Evolutionary conservation across 2,888 invertebrate genomes (phyloP).

Genomic region (Sphinx pinastri): DNA sequence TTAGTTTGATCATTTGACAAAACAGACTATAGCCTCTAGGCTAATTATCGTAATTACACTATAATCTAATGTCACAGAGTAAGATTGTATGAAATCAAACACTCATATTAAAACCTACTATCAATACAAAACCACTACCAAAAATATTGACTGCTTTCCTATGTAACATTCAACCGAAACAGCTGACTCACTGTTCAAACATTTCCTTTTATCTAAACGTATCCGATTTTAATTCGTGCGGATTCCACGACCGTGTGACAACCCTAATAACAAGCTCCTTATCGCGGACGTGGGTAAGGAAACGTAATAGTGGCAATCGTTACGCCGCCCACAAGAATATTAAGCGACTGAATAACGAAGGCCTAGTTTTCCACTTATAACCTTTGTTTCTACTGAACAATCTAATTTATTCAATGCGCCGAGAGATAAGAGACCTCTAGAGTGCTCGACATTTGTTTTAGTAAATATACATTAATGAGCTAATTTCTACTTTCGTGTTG

Average conservation of each 20-base stretch:
- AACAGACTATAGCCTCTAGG: too few relatives aligned
- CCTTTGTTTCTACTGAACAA: slow-evolving; percentile 37
- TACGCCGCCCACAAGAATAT: slow-evolving; percentile 31
- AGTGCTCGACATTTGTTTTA: slow-evolving; percentile 37
- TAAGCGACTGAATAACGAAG: slow-evolving; percentile 37
- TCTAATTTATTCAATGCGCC: slow-evolving; percentile 48
- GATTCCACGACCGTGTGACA: slow-evolving; percentile 29
- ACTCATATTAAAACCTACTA: too few relatives aligned
- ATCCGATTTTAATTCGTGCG: slow-evolving; percentile 30
- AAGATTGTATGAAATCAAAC: too few relatives aligned
- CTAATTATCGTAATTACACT: too few relatives aligned
- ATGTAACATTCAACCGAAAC: background rate
- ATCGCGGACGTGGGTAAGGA: slow-evolving; percentile 29
- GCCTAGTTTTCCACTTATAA: slow-evolving; percentile 42
- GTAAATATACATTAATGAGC: slow-evolving; percentile 7
- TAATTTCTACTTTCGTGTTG: slow-evolving; percentile 12
- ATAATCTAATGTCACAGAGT: too few relatives aligned
- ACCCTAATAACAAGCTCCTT: slow-evolving; percentile 33
- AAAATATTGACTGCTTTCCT: too few relatives aligned
- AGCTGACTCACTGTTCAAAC: background rate
- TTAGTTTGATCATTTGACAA: too few relatives aligned
- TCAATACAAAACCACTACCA: too few relatives aligned
- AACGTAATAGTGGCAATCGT: slow-evolving; percentile 35
- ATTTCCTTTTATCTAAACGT: background rate
- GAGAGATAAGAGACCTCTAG: slow-evolving; percentile 38